Conservation (phyloP, 1,140 invertebrate genomes). For the Apocrypta bakeri region DNA sequence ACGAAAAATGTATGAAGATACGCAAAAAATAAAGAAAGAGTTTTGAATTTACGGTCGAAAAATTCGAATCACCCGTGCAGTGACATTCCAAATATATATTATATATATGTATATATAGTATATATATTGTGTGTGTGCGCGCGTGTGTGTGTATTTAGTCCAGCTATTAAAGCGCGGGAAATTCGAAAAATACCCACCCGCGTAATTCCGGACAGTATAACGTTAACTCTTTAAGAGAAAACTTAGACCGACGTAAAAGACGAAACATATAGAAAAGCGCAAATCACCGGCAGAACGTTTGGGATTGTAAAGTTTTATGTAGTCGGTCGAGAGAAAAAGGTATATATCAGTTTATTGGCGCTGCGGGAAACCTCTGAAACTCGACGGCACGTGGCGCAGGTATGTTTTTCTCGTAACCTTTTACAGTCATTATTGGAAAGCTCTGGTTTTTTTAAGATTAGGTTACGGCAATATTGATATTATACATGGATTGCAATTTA, state of each 20-base stretch:
- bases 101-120: no score
- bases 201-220: no score
- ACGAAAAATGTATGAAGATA: neutral
- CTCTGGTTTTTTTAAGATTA: no score
- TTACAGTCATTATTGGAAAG: no score
- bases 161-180: neutral
- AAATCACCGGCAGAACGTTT: neutral
- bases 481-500: neutral
- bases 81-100: no score
- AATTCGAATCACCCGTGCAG: neutral
- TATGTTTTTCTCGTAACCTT: neutral
- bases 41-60: neutral
- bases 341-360: neutral
- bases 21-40: neutral
- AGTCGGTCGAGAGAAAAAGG: neutral
- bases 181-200: no score
- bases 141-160: no score
- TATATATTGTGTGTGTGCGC: no score
- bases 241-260: neutral
- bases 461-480: neutral
- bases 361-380: neutral
- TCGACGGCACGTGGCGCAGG: neutral
- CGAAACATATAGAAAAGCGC: neutral
- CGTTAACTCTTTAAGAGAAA: neutral
- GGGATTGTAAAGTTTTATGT: neutral